These are phyloP conservation scores for Periplaneta americana DNA, from an alignment of 1,140 invertebrate genomes.

Conservation along the genomic window DNA sequence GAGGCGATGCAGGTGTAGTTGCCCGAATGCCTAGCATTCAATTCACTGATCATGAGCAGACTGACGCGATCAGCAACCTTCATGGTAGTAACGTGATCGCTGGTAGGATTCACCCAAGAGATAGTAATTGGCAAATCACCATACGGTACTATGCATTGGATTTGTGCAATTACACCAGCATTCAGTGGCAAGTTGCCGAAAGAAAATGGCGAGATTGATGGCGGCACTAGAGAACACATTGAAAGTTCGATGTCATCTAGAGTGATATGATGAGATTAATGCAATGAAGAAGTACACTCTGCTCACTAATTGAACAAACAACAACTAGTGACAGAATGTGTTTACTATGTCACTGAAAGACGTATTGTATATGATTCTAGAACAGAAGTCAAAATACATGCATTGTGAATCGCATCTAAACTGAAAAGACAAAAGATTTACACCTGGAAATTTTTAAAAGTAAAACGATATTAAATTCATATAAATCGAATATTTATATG, in stretches of 20 bases:
- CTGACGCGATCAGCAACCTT: constrained; percentile 41
- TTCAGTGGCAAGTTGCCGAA: constrained; percentile 30
- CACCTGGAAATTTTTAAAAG: too few relatives aligned
- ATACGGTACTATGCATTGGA: constrained; percentile 76
- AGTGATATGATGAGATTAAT: neutral
- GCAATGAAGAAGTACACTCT: too few relatives aligned
- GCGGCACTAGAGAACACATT: constrained; percentile 18
- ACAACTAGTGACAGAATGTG: too few relatives aligned
- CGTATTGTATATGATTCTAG: too few relatives aligned
- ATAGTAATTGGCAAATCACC: constrained; percentile 77
- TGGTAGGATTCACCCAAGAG: constrained; percentile 51
- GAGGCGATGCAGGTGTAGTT: constrained; percentile 23
- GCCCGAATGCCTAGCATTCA: constrained; percentile 27
- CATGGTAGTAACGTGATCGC: constrained; percentile 32
- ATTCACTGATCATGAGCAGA: constrained; percentile 34
- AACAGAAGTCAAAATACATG: too few relatives aligned
- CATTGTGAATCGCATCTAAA: too few relatives aligned
- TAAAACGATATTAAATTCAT: too few relatives aligned
- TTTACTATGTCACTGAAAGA: too few relatives aligned
- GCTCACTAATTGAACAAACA: too few relatives aligned
- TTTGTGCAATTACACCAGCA: constrained; percentile 35
- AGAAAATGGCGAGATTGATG: constrained; percentile 26
- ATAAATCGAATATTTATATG: too few relatives aligned
- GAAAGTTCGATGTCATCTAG: neutral
- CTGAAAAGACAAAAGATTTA: too few relatives aligned